Percentiles rank a stretch among this genome's conserved stretches.
Conservation (phyloP, 2,888 invertebrate species). For the Cheilosia vulpina region DNA sequence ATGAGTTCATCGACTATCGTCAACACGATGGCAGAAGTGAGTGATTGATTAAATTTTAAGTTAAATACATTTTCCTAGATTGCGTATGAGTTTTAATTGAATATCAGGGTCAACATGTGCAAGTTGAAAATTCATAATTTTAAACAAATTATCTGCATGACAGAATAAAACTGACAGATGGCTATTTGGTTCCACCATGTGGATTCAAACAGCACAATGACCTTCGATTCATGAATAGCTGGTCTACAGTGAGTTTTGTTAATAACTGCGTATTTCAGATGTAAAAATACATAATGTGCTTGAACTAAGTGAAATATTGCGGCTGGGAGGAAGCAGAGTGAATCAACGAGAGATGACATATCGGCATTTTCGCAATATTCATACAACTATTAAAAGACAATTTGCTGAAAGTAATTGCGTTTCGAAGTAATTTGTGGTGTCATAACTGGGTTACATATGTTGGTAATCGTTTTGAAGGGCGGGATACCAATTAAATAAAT, state of each 20-base stretch:
- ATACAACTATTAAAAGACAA: not conserved
- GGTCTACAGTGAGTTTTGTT: not conserved
- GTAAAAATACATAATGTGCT: not conserved
- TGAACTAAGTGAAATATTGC: slow-evolving; percentile 14
- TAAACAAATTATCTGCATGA: slow-evolving; percentile 29
- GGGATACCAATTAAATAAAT: no score
- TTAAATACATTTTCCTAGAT: slow-evolving; percentile 5
- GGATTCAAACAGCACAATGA: slow-evolving; percentile 11
- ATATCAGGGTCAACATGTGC: slow-evolving; percentile 25
- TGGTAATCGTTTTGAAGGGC: no score
- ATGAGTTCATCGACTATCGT: slow-evolving; percentile 81
- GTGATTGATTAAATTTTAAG: slow-evolving; percentile 5
- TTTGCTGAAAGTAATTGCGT: slow-evolving; percentile 24
- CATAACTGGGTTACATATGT: slow-evolving; percentile 5
- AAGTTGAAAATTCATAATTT: slow-evolving; percentile 20
- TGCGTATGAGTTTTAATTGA: not conserved
- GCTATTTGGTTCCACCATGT: slow-evolving; percentile 31
- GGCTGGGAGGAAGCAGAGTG: not conserved
- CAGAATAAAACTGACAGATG: slow-evolving; percentile 19
- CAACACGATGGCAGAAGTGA: slow-evolving; percentile 77
- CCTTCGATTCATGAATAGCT: slow-evolving; percentile 19
- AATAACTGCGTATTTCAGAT: slow-evolving; percentile 3
- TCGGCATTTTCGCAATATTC: not conserved
- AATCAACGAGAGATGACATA: not conserved
- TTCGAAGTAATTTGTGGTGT: slow-evolving; percentile 22